Evolutionary conservation across 2,113 vertebrate genomes (phyloP).

Genomic region (Mirza zaza): DNA sequence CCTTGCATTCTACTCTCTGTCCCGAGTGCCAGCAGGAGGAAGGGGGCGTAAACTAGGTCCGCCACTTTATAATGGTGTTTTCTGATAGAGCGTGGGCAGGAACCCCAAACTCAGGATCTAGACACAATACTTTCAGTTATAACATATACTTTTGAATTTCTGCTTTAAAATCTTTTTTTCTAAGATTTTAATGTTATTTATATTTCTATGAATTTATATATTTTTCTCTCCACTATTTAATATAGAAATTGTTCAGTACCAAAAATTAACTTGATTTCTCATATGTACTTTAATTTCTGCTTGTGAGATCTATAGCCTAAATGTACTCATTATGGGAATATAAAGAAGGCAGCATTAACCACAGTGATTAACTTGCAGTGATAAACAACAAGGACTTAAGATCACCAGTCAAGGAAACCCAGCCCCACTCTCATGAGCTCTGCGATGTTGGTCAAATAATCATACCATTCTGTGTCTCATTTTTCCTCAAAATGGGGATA

Average conservation of each 20-base stretch:
- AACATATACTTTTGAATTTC: background rate
- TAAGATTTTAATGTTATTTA: background rate
- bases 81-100: background rate
- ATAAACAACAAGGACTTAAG: background rate
- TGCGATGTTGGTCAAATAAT: background rate
- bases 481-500: background rate
- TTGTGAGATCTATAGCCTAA: background rate
- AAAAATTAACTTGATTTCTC: slow-evolving; percentile 2
- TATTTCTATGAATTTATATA: background rate
- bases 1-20: background rate
- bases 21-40: background rate
- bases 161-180: slow-evolving; percentile 36
- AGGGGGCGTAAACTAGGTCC: background rate
- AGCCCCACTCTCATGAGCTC: background rate
- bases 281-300: slow-evolving; percentile 30
- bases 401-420: background rate
- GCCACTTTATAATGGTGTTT: background rate
- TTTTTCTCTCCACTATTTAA: slow-evolving; percentile 11
- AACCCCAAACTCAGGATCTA: background rate
- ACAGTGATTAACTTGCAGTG: background rate
- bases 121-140: background rate
- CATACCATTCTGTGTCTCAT: background rate
- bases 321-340: background rate
- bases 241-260: background rate
- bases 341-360: background rate